These are phyloP conservation scores for Timema podura DNA, from an alignment of 2,888 invertebrate genomes.

Conservation along the genomic window DNA sequence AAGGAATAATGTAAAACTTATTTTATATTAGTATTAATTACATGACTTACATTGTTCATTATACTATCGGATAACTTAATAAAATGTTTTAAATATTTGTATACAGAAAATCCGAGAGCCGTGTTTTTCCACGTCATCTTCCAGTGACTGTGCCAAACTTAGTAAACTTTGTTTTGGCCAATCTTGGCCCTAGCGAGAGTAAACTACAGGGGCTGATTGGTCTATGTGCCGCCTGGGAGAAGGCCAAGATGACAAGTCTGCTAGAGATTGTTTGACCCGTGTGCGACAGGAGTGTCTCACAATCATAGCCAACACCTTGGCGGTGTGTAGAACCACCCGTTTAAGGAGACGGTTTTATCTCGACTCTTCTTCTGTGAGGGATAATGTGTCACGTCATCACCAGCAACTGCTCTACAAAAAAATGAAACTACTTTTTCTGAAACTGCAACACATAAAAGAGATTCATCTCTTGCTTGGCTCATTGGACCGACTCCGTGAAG, in stretches of 20 bases:
- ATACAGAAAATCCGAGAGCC: slow-evolving; percentile 65
- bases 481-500: slow-evolving; percentile 12
- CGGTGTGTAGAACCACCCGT: slow-evolving; percentile 10
- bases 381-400: no score
- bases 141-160: slow-evolving; percentile 63
- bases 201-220: slow-evolving; percentile 19
- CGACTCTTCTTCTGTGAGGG: neutral
- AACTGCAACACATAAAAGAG: slow-evolving; percentile 23
- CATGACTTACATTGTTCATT: no score
- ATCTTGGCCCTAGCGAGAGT: slow-evolving; percentile 50
- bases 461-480: slow-evolving; percentile 21
- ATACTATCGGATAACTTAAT: no score
- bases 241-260: neutral
- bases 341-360: slow-evolving; percentile 3
- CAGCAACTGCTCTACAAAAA: neutral
- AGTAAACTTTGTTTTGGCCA: slow-evolving; percentile 67
- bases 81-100: slow-evolving; percentile 31
- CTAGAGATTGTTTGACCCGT: slow-evolving; percentile 21
- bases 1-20: no score
- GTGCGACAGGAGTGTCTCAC: slow-evolving; percentile 21
- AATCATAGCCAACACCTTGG: slow-evolving; percentile 17
- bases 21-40: no score
- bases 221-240: slow-evolving; percentile 25
- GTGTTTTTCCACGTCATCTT: slow-evolving; percentile 59
- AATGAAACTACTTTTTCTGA: slow-evolving; percentile 12